Evolutionary conservation across 2,113 vertebrate genomes (phyloP).

Genomic region (Macroglossus sobrinus): DNA sequence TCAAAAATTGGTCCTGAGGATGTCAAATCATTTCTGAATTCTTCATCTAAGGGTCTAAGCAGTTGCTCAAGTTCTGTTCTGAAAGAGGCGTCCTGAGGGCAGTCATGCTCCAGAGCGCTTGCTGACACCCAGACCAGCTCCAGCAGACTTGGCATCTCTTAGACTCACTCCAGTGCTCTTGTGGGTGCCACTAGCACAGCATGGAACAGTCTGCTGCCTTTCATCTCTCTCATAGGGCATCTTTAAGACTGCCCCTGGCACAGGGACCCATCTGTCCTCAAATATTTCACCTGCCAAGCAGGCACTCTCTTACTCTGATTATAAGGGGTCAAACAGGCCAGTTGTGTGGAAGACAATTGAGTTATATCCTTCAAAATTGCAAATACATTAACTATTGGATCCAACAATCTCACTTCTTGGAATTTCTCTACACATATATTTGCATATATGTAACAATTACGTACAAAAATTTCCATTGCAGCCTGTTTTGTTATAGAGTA

Average conservation of each 20-base stretch:
- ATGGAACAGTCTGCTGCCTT: rapidly evolving
- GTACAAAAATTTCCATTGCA: not conserved
- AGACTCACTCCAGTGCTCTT: not conserved
- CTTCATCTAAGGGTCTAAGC: not conserved
- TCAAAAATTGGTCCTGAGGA: not conserved
- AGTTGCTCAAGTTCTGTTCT: not conserved
- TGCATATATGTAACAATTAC: not conserved
- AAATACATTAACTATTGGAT: not conserved
- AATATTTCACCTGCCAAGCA: not conserved
- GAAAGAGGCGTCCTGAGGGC: not conserved
- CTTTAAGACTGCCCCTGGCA: not conserved
- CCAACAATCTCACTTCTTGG: not conserved
- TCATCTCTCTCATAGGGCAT: not conserved
- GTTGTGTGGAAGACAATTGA: rapidly evolving
- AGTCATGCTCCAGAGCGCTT: rapidly evolving
- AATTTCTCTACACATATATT: not conserved
- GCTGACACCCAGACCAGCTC: not conserved
- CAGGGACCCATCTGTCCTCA: not conserved
- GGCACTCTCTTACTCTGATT: rapidly evolving
- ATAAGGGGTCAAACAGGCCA: not conserved
- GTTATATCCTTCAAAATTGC: not conserved
- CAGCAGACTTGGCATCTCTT: not conserved
- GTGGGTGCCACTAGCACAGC: not conserved
- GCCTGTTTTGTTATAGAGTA: not conserved
- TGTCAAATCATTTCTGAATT: not conserved